Evolutionary conservation across 2,113 vertebrate species (phyloP), one percentile per base, ranked within the genome.

Genomic region (Syrrhaptes paradoxus): DNA sequence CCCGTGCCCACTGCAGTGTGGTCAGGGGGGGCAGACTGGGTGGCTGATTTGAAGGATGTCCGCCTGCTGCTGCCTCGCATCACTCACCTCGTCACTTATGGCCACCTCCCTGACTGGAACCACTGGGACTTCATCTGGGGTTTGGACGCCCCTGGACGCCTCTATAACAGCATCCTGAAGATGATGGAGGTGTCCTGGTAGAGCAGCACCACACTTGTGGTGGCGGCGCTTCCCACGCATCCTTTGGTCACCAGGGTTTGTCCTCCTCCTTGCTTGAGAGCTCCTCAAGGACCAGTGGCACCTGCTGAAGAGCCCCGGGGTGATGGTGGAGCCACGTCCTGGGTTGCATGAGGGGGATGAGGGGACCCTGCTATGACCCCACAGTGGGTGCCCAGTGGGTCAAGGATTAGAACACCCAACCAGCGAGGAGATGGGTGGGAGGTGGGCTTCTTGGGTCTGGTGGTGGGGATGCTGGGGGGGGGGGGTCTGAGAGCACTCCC

Each of bases 91-190:
- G 67, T 98, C 66, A 98, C 96, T 96, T 98, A 99, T 19, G 51
- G 93, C 34, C 57, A 98, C 65, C 97, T 99, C 32, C 78, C 97
- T 0, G 97, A 98, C 80, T 99, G 99, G 99, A 98, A 99, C 74
- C 99, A 99, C 89, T 93, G 98, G 97, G 99, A 99, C 72, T 99
- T 99, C 11, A 96, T 99, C 61, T 99, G 99, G 99, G 99, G 99
- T 7, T 94, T 99, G 26, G 99, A 99, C 0, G 98, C 99, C 13
- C 97, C 98, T 0, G 11, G 95, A 28, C 90, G 97, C 70, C 97
- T 99, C 92, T 99, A 98, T 63, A 96, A 92, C 26, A 90, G 97
- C 85, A 98, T 99, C 29, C 97, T 99, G 81, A 94, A 97, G 76
- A 92, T 99, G 80, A 98, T 99, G 98, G n/a, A 79, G 46, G 22